Percentiles rank a stretch among this genome's conserved stretches.
Conservation (phyloP, 1,140 invertebrate genomes). For the Gerris buenoi region DNA sequence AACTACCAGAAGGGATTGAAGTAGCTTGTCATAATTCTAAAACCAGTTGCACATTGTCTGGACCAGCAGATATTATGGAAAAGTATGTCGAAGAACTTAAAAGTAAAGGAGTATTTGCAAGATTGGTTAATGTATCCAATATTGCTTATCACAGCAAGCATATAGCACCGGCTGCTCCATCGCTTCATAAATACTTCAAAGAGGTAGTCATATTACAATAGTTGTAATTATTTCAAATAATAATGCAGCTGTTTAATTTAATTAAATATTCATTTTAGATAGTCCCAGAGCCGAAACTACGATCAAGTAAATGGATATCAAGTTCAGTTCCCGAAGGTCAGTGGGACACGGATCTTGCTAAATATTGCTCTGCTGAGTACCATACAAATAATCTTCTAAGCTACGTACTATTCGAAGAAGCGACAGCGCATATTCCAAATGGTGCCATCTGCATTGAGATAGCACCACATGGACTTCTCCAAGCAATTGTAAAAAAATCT, state of each 20-base stretch:
- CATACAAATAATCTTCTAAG: conserved; percentile 48
- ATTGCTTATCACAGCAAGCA: conserved; percentile 65
- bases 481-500: conserved; percentile 41
- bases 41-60: conserved; percentile 54
- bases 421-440: conserved; percentile 36
- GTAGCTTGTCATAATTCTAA: conserved; percentile 55
- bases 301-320: conserved; percentile 43
- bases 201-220: conserved; percentile 39
- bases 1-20: conserved; percentile 45
- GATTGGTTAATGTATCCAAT: conserved; percentile 48
- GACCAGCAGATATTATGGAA: conserved; percentile 38
- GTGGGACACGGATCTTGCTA: conserved; percentile 30
- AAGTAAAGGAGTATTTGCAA: conserved; percentile 58
- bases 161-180: conserved; percentile 52
- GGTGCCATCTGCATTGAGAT: conserved; percentile 45
- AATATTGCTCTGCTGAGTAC: conserved; percentile 44
- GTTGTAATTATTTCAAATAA: too few species aligned
- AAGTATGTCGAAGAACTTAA: conserved; percentile 32
- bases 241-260: too few species aligned
- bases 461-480: conserved; percentile 41
- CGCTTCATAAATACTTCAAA: conserved; percentile 51
- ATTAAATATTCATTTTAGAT: too few species aligned
- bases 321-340: conserved; percentile 39
- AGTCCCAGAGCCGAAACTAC: conserved; percentile 33
- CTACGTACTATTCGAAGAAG: conserved; percentile 47